Evolutionary conservation across 2,113 vertebrate species (phyloP).

Genomic region (Eptatretus burgeri): DNA sequence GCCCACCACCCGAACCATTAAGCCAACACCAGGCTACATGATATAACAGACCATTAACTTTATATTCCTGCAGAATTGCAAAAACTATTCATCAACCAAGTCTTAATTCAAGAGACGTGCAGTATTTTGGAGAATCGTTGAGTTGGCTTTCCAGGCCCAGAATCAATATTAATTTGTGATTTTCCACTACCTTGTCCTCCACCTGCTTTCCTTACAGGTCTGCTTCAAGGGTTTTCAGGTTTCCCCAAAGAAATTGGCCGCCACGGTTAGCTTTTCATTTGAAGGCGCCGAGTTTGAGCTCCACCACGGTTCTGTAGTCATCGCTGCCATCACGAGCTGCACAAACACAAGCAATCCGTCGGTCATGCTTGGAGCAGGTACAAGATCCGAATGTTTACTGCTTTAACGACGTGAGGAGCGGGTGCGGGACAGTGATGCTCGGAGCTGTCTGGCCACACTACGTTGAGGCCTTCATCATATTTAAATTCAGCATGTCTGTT

Average conservation of each 20-base stretch:
- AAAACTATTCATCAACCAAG: too few relatives aligned
- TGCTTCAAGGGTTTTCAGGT: conserved; percentile 73
- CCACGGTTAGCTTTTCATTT: conserved; percentile 28
- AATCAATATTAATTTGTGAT: too few relatives aligned
- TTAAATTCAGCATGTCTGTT: too few relatives aligned
- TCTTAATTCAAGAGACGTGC: neutral
- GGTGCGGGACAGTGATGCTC: neutral
- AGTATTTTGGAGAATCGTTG: neutral
- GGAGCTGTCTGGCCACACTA: neutral
- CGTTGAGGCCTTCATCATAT: too few relatives aligned
- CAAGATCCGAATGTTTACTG: neutral
- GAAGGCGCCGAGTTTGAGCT: conserved; percentile 28
- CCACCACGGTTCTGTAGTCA: conserved; percentile 63
- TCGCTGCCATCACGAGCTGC: conserved; percentile 91
- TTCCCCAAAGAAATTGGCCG: conserved; percentile 20
- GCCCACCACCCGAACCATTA: too few relatives aligned
- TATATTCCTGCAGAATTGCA: too few relatives aligned
- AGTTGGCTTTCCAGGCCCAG: neutral
- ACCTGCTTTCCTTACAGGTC: conserved; percentile 18
- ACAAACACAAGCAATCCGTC: conserved; percentile 97
- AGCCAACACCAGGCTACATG: too few relatives aligned
- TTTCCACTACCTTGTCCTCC: too few relatives aligned
- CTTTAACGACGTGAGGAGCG: neutral
- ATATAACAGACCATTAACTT: too few relatives aligned
- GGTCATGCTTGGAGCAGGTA: conserved; percentile 88